phyloP scores from a whole-genome alignment of 2,797 vertebrate genomes.

The Sebastes nivosus region DNA sequence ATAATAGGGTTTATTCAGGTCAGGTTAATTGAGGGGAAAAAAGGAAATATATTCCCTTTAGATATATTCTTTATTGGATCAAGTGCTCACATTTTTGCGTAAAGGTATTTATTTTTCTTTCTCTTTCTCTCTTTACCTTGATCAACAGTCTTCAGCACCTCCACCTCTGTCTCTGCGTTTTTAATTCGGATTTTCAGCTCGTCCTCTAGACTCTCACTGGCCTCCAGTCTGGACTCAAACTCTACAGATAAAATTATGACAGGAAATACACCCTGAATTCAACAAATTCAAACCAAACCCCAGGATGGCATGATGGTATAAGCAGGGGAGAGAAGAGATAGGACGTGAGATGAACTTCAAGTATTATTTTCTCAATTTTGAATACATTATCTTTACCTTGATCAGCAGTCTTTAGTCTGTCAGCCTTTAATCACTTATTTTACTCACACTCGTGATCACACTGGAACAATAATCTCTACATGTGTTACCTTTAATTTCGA shows the following conservation, averaged over 20 bases:
- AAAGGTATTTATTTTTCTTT: background rate
- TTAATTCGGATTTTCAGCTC: background rate
- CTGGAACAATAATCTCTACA: background rate
- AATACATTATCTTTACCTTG: too few relatives aligned
- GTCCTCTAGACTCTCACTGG: background rate
- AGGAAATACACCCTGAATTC: background rate
- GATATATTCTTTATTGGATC: background rate
- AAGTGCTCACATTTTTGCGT: background rate
- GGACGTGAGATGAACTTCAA: background rate
- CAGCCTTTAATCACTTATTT: background rate
- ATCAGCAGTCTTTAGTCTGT: background rate
- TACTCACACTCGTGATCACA: background rate
- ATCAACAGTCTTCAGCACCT: constrained; percentile 11
- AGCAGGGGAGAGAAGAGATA: background rate
- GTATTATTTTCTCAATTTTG: background rate
- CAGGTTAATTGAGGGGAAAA: background rate
- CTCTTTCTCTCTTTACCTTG: constrained; percentile 4
- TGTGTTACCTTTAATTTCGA: background rate
- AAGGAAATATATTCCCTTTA: background rate
- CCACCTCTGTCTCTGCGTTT: background rate
- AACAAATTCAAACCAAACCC: too few relatives aligned
- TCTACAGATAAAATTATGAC: background rate
- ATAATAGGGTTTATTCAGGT: background rate
- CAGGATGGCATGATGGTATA: background rate
- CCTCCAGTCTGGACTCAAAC: constrained; percentile 15